Base-by-base conservation (phyloP, 2,888 invertebrate species). In the Leptura quadrifasciata region DNA sequence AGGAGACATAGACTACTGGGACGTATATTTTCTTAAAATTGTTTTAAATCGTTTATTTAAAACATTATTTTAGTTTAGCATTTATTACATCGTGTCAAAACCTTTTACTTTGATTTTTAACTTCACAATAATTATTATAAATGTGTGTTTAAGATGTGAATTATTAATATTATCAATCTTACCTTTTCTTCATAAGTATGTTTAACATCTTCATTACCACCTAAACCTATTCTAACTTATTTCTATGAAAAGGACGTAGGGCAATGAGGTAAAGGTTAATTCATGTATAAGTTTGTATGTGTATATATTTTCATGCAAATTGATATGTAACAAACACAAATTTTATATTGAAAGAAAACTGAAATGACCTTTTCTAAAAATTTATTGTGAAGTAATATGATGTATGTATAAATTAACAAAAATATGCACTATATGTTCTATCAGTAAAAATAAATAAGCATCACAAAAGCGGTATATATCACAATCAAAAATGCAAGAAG, bases 241-340 rank as follows among this genome's bases (percentile, higher is more conserved):
- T 20, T 57, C 61, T 74, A 72, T 58, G 47, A 69, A 57, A 52
- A 52, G 67, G 73, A 73, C 60, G 24, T 73, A 72, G 61, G 64
- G 20, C 57, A 58, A 52, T 69, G 72, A 67, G 35, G 76, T 75
- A 61, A n/a, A 72, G 74, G 76, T 73, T 74, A 79, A 76, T 78
- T 64, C 35, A 70, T 75, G 73, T 76, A 57, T 39, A 63, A 75
- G 67, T 75, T 78, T 77, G 80, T 78, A 78, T 78, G 77, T 79
- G 77, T 79, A 75, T 74, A 77, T 75, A 75, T 76, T 77, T 55
- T 21, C 75, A 74, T 75, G 76, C 76, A 72, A 20, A 12, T 31
- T 68, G 57, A 71, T 21, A 65, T 65, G 67, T 74, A 60, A 74
- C 73, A 74, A 74, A 74, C 73, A 74, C 73, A 74, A 68, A 67